Percentiles rank a stretch among this genome's conserved stretches.
Evolutionary conservation across 2,113 vertebrate genomes (phyloP).

Genomic region (Eidolon helvum): DNA sequence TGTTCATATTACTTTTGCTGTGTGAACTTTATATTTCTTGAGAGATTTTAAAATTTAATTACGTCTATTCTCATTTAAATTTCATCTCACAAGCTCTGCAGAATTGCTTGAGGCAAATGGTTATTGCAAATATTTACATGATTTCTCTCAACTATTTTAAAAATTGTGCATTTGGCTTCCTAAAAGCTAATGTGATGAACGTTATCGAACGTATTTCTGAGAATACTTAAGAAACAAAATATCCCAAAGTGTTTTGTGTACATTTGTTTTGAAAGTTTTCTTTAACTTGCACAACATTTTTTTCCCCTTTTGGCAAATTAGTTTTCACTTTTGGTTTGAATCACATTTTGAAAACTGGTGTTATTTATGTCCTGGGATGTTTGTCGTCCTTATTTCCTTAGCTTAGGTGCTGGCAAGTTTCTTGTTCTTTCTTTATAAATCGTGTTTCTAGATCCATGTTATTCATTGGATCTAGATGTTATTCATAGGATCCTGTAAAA

Average conservation of each 20-base stretch:
- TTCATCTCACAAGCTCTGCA: constrained; percentile 18
- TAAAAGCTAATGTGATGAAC: background rate
- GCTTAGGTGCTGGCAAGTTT: constrained; percentile 17
- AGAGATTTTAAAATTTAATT: constrained; percentile 15
- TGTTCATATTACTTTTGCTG: background rate
- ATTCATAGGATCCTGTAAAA: constrained; percentile 49
- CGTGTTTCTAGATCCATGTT: constrained; percentile 40
- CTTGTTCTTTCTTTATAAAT: constrained; percentile 56
- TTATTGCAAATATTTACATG: constrained; percentile 5
- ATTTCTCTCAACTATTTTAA: constrained; percentile 1
- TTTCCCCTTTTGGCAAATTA: background rate
- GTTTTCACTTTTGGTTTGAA: background rate
- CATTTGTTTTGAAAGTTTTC: background rate
- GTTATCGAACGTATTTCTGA: background rate
- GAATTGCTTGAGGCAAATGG: constrained; percentile 10
- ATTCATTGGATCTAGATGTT: too few species aligned
- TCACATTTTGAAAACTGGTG: constrained; percentile 15
- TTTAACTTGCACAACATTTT: background rate
- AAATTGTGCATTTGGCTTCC: background rate
- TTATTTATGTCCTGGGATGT: background rate
- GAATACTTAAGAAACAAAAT: constrained; percentile 1
- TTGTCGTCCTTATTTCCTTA: background rate
- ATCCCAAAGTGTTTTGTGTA: background rate
- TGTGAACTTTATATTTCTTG: background rate
- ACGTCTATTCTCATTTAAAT: background rate